Evolutionary conservation across 2,797 vertebrate genomes (phyloP).

Genomic region (Leptatherina wallacei): DNA sequence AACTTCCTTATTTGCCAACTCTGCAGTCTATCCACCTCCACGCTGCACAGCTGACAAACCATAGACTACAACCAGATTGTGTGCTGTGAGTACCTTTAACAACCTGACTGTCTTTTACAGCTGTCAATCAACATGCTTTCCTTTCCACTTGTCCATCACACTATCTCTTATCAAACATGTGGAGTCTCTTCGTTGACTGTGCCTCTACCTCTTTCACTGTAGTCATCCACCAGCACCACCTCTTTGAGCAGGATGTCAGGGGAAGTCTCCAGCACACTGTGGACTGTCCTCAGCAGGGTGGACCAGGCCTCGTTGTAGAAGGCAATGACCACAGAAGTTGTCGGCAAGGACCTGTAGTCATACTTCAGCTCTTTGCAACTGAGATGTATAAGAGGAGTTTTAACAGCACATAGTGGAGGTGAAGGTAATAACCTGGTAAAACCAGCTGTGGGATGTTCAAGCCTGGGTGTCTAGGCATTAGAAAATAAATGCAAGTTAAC

Average conservation of each 20-base stretch:
- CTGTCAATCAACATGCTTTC: slow-evolving; percentile 3
- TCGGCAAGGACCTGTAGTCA: slow-evolving; percentile 87
- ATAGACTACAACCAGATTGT: not conserved
- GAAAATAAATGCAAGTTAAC: not conserved
- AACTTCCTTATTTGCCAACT: slow-evolving; percentile 4
- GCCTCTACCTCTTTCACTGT: slow-evolving; percentile 92
- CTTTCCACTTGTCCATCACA: slow-evolving; percentile 12
- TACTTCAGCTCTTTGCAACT: slow-evolving; percentile 90
- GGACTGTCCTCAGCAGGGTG: slow-evolving; percentile 92
- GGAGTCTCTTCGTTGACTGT: not conserved
- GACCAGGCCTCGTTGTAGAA: slow-evolving; percentile 99
- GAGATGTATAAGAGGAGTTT: not conserved
- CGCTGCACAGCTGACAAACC: not conserved
- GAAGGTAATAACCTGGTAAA: not conserved
- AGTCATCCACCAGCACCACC: slow-evolving; percentile 96
- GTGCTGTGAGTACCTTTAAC: slow-evolving; percentile 13
- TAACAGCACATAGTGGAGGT: too few species aligned
- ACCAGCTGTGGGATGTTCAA: not conserved
- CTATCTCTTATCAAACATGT: not conserved
- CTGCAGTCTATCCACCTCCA: not conserved
- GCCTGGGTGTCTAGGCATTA: not conserved
- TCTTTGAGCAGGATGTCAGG: slow-evolving; percentile 92
- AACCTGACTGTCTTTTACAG: slow-evolving; percentile 5
- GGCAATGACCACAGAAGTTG: slow-evolving; percentile 93
- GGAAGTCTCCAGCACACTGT: slow-evolving; percentile 96